Percentiles rank a stretch among this genome's conserved stretches.
Evolutionary conservation across 1,140 invertebrate genomes (phyloP).

Genomic region (Copidosoma floridanum): DNA sequence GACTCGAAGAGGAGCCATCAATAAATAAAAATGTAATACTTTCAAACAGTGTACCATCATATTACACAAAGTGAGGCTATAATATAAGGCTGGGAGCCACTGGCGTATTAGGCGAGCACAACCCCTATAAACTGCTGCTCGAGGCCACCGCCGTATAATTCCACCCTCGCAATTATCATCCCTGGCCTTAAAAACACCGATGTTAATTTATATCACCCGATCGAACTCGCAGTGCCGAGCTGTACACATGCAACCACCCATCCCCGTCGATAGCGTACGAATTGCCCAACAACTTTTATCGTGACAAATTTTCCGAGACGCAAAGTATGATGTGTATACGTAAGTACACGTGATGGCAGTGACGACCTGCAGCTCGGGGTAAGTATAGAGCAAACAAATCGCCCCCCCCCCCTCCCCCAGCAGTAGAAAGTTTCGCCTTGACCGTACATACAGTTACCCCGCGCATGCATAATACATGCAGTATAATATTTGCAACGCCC

Average conservation of each 20-base stretch:
- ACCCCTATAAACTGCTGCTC: constrained; percentile 23
- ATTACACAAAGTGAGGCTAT: neutral
- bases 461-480: neutral
- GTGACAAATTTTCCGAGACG: no score
- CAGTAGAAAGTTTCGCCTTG: no score
- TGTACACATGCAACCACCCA: no score
- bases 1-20: neutral
- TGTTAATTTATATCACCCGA: constrained; percentile 52
- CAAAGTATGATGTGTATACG: no score
- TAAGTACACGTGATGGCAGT: no score
- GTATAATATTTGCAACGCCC: no score
- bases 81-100: neutral
- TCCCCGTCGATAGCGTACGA: no score
- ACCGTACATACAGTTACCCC: neutral
- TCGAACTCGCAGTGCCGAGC: constrained; percentile 25
- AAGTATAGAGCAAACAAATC: no score
- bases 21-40: constrained; percentile 9
- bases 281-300: no score
- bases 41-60: neutral
- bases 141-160: constrained; percentile 49
- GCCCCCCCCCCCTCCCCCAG: no score
- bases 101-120: constrained; percentile 36
- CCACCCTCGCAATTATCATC: constrained; percentile 57
- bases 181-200: constrained; percentile 55
- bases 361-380: no score